phyloP scores from a whole-genome alignment of 2,888 invertebrate genomes.

The Neuroscelio doddi region DNA sequence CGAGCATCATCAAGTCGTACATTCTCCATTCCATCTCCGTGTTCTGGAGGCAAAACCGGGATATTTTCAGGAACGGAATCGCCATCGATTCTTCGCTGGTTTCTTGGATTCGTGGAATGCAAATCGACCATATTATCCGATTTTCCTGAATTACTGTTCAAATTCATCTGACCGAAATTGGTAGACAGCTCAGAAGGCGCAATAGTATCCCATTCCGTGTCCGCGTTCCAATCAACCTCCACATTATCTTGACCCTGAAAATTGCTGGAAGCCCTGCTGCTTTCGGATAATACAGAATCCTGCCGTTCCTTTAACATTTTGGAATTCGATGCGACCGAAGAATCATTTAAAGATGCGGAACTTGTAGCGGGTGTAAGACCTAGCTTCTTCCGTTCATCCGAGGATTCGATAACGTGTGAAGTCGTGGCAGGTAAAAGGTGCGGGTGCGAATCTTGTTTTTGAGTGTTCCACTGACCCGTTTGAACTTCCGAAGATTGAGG shows the following conservation, averaged over 20 bases:
- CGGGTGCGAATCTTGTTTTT: slow-evolving; percentile 44
- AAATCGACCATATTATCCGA: too few species aligned
- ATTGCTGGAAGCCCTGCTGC: slow-evolving; percentile 25
- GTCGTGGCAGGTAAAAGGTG: slow-evolving; percentile 53
- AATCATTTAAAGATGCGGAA: slow-evolving; percentile 54
- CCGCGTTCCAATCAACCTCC: slow-evolving; percentile 54
- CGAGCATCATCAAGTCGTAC: slow-evolving; percentile 9
- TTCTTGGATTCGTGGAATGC: background rate
- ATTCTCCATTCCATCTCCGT: slow-evolving; percentile 24
- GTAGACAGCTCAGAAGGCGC: slow-evolving; percentile 52
- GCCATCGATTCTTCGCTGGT: slow-evolving; percentile 12
- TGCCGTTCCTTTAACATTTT: slow-evolving; percentile 33
- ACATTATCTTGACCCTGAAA: slow-evolving; percentile 45
- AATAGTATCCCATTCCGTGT: slow-evolving; percentile 52
- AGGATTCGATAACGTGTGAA: slow-evolving; percentile 47
- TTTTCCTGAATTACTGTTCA: slow-evolving; percentile 49
- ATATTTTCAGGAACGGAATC: slow-evolving; percentile 34
- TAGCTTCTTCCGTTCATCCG: slow-evolving; percentile 57
- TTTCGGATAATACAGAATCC: slow-evolving; percentile 28
- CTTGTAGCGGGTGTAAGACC: slow-evolving; percentile 50
- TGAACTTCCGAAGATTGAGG: slow-evolving; percentile 37
- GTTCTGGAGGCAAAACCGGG: slow-evolving; percentile 30
- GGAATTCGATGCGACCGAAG: slow-evolving; percentile 36
- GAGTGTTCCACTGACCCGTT: slow-evolving; percentile 36
- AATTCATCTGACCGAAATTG: slow-evolving; percentile 58